phyloP scores from a whole-genome alignment of 1,140 invertebrate genomes.

The Apocrypta bakeri region DNA sequence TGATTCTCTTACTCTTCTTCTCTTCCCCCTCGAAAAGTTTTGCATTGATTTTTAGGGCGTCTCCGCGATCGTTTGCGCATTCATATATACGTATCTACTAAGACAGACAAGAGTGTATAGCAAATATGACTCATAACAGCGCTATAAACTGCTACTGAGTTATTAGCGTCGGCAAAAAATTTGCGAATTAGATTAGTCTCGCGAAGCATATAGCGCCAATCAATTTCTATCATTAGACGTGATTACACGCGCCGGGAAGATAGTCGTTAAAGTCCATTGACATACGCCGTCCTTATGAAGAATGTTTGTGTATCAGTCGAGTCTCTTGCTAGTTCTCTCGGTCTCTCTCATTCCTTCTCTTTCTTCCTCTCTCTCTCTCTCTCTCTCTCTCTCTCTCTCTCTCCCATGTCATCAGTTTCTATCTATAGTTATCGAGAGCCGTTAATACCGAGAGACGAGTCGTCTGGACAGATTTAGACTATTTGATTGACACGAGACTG shows the following conservation, averaged over 20 bases:
- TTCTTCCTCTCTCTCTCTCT: too few species aligned
- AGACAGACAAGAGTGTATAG: background rate
- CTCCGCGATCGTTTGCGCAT: background rate
- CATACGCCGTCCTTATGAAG: background rate
- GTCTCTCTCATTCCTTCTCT: too few species aligned
- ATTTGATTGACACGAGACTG: background rate
- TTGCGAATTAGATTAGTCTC: background rate
- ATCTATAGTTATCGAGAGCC: background rate
- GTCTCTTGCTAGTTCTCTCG: too few species aligned
- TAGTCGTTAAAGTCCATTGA: background rate
- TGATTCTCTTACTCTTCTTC: background rate
- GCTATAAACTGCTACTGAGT: too few species aligned
- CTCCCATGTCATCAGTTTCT: background rate
- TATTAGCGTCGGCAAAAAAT: background rate
- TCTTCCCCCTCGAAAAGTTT: background rate
- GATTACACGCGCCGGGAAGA: background rate
- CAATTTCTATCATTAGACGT: background rate
- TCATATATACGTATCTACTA: background rate
- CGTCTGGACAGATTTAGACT: background rate
- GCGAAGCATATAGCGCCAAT: background rate
- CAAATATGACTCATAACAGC: background rate
- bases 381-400: too few species aligned
- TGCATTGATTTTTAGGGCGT: background rate
- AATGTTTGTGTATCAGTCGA: too few species aligned
- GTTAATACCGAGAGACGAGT: background rate